Evolutionary conservation across 2,797 vertebrate genomes (phyloP).

Genomic region (Craterocephalus amniculus): DNA sequence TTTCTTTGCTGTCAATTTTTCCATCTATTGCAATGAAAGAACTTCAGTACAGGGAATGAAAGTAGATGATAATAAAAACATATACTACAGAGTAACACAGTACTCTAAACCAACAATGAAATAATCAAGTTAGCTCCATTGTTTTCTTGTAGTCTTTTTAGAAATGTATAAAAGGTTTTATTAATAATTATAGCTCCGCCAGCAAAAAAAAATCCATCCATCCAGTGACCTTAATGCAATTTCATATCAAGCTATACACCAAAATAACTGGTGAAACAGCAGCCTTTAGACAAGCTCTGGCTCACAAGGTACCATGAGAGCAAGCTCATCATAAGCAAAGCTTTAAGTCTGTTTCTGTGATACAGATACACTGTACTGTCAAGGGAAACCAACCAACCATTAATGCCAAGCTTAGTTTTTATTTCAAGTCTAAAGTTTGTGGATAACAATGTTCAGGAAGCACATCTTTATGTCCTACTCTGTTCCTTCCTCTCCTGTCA

Average conservation of each 20-base stretch:
- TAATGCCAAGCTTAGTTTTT: slow-evolving; percentile 2
- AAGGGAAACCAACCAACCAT: slow-evolving; percentile 21
- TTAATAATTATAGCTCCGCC: neutral
- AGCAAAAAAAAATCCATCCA: slow-evolving; percentile 23
- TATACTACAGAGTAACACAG: neutral
- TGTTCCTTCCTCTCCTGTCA: slow-evolving; percentile 20
- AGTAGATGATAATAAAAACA: neutral
- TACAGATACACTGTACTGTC: neutral
- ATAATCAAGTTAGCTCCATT: neutral
- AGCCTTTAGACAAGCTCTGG: slow-evolving; percentile 11
- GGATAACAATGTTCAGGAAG: slow-evolving; percentile 39
- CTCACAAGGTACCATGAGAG: slow-evolving; percentile 32
- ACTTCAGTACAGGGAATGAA: neutral
- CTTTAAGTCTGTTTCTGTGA: slow-evolving; percentile 26
- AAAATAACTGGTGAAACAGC: slow-evolving; percentile 3
- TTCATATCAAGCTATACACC: slow-evolving; percentile 11
- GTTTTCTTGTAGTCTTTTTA: neutral
- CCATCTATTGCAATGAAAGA: neutral
- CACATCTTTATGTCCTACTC: slow-evolving; percentile 2
- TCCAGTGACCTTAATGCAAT: slow-evolving; percentile 26
- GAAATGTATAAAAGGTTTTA: neutral
- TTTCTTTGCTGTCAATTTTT: slow-evolving; percentile 6
- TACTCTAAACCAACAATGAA: neutral
- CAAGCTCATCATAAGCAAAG: slow-evolving; percentile 20
- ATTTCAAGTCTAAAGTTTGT: neutral